These are phyloP conservation scores for Gopherus flavomarginatus DNA, from an alignment of 2,113 vertebrate species.

Conservation along the genomic window DNA sequence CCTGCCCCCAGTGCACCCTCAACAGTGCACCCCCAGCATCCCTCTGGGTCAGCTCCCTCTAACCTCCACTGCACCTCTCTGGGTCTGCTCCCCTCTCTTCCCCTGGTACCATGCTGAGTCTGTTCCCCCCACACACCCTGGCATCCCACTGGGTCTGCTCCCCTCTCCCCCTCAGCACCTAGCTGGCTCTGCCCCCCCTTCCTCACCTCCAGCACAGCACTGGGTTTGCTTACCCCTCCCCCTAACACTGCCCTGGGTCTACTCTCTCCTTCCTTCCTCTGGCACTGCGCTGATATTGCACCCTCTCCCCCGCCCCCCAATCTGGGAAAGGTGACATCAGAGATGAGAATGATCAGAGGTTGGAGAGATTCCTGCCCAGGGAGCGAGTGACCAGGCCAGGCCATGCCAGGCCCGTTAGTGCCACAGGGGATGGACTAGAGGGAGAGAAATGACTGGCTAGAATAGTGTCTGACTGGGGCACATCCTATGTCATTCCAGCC, in stretches of 20 bases:
- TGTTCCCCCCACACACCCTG: no score
- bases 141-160: background rate
- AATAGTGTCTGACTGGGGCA: background rate
- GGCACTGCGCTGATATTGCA: background rate
- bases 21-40: no score
- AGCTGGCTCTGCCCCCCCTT: background rate
- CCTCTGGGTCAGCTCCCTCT: no score
- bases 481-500: background rate
- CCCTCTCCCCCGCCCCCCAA: no score
- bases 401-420: background rate
- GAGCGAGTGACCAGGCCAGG: background rate
- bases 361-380: background rate
- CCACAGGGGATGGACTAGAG: background rate
- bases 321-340: background rate
- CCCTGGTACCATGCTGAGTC: no score
- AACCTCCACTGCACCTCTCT: no score
- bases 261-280: background rate
- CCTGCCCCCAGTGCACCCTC: background rate
- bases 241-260: background rate
- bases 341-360: background rate
- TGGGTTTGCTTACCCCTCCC: background rate
- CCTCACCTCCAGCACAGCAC: background rate
- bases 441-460: background rate
- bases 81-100: no score
- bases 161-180: background rate